These are phyloP conservation scores for Caenorhabditis drosophilae DNA, from an alignment of 2,888 invertebrate genomes.

Conservation along the genomic window DNA sequence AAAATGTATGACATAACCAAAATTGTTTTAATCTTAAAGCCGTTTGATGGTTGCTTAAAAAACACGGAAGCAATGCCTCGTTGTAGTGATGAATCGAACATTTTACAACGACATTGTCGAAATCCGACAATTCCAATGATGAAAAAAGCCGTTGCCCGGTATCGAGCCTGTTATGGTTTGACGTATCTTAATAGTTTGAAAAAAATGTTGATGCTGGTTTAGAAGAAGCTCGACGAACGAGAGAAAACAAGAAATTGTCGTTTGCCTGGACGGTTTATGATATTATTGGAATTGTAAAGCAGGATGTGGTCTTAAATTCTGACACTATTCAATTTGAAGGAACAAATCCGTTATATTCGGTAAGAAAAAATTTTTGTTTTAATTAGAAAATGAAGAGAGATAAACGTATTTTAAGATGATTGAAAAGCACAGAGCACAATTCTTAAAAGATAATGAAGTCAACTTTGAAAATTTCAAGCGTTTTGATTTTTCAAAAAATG, in stretches of 20 bases:
- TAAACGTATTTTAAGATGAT: conserved; percentile 13
- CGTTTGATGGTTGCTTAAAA: conserved; percentile 25
- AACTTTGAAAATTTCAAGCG: conserved; percentile 11
- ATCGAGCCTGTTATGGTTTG: conserved; percentile 43
- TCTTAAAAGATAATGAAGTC: conserved; percentile 22
- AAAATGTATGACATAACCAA: too few relatives aligned
- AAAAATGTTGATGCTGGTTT: conserved; percentile 2
- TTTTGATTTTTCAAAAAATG: background rate
- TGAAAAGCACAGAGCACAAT: conserved; percentile 24
- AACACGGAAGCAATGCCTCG: conserved; percentile 16
- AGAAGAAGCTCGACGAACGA: conserved; percentile 20
- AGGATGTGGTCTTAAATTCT: conserved; percentile 3
- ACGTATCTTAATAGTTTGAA: background rate
- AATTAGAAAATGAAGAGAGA: background rate
- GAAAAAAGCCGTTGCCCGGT: conserved; percentile 47
- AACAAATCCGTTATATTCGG: conserved; percentile 20
- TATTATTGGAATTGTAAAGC: conserved; percentile 31
- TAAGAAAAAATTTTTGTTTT: background rate
- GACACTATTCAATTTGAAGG: conserved; percentile 16
- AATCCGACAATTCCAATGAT: conserved; percentile 21
- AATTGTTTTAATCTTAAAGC: conserved; percentile 13
- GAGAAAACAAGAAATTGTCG: conserved; percentile 38
- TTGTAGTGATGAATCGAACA: conserved; percentile 30
- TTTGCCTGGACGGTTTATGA: conserved; percentile 44
- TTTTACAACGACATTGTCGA: conserved; percentile 35